Evolutionary conservation across 2,888 invertebrate genomes (phyloP).

Genomic region (Drosophila pseudotakahashii): DNA sequence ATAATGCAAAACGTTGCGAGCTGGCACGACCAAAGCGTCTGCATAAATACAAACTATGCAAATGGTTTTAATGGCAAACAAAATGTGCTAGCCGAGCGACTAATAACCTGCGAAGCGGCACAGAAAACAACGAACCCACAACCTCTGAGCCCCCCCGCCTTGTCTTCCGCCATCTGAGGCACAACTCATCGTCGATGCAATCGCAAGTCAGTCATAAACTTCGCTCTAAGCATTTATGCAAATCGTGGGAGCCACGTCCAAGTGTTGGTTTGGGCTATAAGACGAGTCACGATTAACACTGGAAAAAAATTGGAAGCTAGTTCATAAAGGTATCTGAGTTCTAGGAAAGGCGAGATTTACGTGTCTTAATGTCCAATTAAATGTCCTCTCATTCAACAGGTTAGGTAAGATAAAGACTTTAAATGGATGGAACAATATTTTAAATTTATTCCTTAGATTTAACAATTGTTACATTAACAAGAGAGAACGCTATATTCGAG

Average conservation of each 20-base stretch:
- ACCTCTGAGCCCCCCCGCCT: constrained; percentile 1
- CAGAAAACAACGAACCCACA: constrained; percentile 34
- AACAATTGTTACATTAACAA: too few species aligned
- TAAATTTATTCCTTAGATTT: too few species aligned
- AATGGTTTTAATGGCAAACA: constrained; percentile 69
- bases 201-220: constrained; percentile 67
- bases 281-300: constrained; percentile 12
- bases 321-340: too few species aligned
- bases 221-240: constrained; percentile 65
- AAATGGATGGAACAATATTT: too few species aligned
- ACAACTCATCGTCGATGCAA: constrained; percentile 43
- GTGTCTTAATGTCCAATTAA: too few species aligned
- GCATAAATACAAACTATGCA: constrained; percentile 61
- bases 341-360: too few species aligned
- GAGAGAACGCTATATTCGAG: too few species aligned
- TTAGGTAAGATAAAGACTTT: too few species aligned
- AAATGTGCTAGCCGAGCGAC: constrained; percentile 55
- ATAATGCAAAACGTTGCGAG: constrained; percentile 63
- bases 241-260: constrained; percentile 35
- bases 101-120: constrained; percentile 54
- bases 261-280: neutral
- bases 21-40: constrained; percentile 41
- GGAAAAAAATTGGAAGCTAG: too few species aligned
- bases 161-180: neutral
- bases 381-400: too few species aligned